Base-by-base conservation (phyloP, 30 jellyfish, hydroid and myxozoan genomes). In the Chrysaora quinquecirrha region DNA sequence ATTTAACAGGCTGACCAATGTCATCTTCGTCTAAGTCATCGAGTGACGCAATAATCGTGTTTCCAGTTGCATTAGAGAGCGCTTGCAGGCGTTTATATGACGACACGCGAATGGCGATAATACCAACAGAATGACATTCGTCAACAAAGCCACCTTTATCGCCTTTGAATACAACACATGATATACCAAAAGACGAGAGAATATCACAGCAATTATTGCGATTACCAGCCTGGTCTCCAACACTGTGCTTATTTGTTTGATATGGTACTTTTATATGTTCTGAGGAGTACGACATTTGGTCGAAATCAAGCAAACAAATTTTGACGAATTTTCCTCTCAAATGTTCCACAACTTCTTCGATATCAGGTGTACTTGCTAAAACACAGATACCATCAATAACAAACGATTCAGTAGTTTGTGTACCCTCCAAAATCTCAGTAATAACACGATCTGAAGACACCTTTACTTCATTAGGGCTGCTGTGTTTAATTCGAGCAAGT, bases 241-340 rank as follows among this genome's bases (percentile, higher is more conserved):
- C 14, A 38, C 6, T 14, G 54, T 38, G 54, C 14, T 38, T 38
- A 38, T 6, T 14, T 38, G 54, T 38, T n/a, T n/a, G n/a, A n/a
- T n/a, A n/a, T 6, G 54, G 54, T 14, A 38, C 14, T 14, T 52
- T 9, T 3, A 52, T 3, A 19, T 10, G 68, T 52, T 52, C 25
- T 52, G 68, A 16, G 19, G 27, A 52, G 29, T 52, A 25, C 2
- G 68, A 16, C 67, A 50, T 3, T 27, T 43, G 64, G n/a, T 80
- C 90, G 66, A 80, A 80, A 34, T 80, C 90, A 19, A 80, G 22
- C 71, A 80, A 49, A 33, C 90, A 64, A 2, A 80, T 46, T 80
- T 70, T 80, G 16, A 80, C 11, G 28, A 79, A 43, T 48, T 49
- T 46, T 18, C 71, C 60, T 31, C 66, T 71, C 12, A 80, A 1